Percentiles rank a stretch among this genome's conserved stretches.
Evolutionary conservation across 2,797 vertebrate species (phyloP).

Genomic region (Crenuchus spilurus): DNA sequence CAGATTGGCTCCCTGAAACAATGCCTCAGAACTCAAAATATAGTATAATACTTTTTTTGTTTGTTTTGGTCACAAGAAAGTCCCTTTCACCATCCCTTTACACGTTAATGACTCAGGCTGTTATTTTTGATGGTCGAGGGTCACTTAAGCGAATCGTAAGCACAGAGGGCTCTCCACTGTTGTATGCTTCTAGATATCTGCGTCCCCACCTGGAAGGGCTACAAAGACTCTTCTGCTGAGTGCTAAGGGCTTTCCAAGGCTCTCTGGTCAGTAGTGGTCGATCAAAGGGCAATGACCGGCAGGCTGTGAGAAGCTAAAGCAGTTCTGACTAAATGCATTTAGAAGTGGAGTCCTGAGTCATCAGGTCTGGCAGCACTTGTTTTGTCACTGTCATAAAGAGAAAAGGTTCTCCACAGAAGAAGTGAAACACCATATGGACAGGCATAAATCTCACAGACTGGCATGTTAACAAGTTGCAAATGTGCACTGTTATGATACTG

Average conservation of each 20-base stretch:
- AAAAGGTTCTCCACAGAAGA: conserved; percentile 4
- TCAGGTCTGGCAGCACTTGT: conserved; percentile 40
- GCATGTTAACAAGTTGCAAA: too few relatives aligned
- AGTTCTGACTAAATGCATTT: conserved; percentile 51
- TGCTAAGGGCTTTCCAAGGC: conserved; percentile 38
- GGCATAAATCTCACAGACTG: too few relatives aligned
- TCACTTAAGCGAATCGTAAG: conserved; percentile 13
- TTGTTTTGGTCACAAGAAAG: conserved; percentile 19
- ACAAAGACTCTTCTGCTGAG: conserved; percentile 39
- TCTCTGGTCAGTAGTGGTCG: conserved; percentile 39
- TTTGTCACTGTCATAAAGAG: conserved; percentile 8
- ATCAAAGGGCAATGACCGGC: conserved; percentile 52
- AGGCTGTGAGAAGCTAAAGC: conserved; percentile 42
- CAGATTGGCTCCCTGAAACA: conserved; percentile 43
- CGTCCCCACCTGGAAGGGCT: conserved; percentile 30
- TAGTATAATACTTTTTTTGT: conserved; percentile 37
- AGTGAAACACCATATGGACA: too few relatives aligned
- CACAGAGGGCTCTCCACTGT: conserved; percentile 22
- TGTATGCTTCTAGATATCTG: conserved; percentile 22
- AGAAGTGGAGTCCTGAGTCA: conserved; percentile 52
- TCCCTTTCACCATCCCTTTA: conserved; percentile 8
- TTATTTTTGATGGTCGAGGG: conserved; percentile 38
- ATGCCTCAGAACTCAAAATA: conserved; percentile 43
- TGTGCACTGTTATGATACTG: too few relatives aligned
- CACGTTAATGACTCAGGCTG: conserved; percentile 24